Base-by-base conservation (phyloP, 2,113 vertebrate genomes). In the Cardinalis cardinalis region DNA sequence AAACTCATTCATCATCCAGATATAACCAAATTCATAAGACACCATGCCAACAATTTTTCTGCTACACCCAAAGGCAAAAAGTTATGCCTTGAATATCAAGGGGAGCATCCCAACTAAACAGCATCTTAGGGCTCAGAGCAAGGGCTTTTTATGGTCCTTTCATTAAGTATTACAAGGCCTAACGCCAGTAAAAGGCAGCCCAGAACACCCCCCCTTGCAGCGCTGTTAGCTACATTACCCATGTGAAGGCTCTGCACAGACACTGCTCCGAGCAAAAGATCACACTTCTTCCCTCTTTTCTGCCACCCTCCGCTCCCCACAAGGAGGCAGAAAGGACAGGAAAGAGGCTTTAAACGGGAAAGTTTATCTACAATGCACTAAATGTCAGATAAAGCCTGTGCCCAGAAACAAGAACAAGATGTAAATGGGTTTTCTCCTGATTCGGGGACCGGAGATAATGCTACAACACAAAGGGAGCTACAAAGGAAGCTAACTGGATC, bases 251-350 rank as follows among this genome's bases (percentile, higher is more conserved):
- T 74, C 56, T 41, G 13, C 34, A 72, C 21, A 51, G 31, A 34
- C 53, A n/a, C 4, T 7, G 31, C 15, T 65, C 19, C 44, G 25
- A 58, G 44, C 31, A 59, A 36, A 52, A 69, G 5, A 34, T 5
- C 3, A 5, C 10, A 14, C 12, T 10, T 40, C 19, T 49, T 24
- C 18, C 43, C 53, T 34, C 15, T 48, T 64, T 44, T 78, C 85
- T 66, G 20, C 11, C 44, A 66, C 34, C 18, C 32, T 28, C 21
- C 0, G 0, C 36, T 31, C 29, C 25, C 3, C 1, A 14, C 26
- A 85, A 31, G 18, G 9, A 15, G 28, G 6, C 9, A 38, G 4
- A 14, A 9, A 83, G 26, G 8, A 43, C 21, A 55, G 18, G 36
- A 82, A 83, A 84, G 38, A 61, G 20, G 7, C 10, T 82, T 61